phyloP scores from a whole-genome alignment of 2,113 vertebrate genomes.

The Xiphophorus hellerii region DNA sequence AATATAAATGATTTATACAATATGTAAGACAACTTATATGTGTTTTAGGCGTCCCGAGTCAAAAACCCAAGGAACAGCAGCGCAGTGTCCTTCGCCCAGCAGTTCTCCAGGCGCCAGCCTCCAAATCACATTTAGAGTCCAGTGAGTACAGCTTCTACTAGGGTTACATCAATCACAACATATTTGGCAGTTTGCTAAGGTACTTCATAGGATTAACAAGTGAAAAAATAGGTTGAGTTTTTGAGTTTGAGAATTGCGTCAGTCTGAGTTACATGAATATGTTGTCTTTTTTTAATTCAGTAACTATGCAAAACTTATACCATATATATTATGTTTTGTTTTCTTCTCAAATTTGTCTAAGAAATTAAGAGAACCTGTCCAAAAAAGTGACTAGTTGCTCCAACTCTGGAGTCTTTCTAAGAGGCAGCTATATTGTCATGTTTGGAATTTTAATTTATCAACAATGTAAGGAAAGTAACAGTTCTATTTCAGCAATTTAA shows the following conservation, averaged over 20 bases:
- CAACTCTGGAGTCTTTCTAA: too few relatives aligned
- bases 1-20: neutral
- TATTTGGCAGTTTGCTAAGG: neutral
- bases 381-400: too few relatives aligned
- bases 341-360: too few relatives aligned
- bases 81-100: slow-evolving; percentile 96
- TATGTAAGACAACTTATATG: slow-evolving; percentile 54
- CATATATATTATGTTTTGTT: too few relatives aligned
- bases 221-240: neutral
- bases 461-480: too few relatives aligned
- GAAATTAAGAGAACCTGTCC: too few relatives aligned
- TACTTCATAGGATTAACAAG: neutral
- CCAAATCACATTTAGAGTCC: slow-evolving; percentile 87
- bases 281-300: neutral
- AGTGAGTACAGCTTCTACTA: slow-evolving; percentile 77
- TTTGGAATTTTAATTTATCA: too few relatives aligned
- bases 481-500: too few relatives aligned
- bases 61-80: slow-evolving; percentile 97
- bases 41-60: slow-evolving; percentile 92
- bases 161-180: neutral
- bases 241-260: neutral
- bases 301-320: too few relatives aligned
- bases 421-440: too few relatives aligned
- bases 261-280: neutral
- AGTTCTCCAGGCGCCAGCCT: slow-evolving; percentile 91